Percentiles rank a stretch among this genome's conserved stretches.
Evolutionary conservation across 2,888 invertebrate species (phyloP).

Genomic region (Tineola bisselliella): DNA sequence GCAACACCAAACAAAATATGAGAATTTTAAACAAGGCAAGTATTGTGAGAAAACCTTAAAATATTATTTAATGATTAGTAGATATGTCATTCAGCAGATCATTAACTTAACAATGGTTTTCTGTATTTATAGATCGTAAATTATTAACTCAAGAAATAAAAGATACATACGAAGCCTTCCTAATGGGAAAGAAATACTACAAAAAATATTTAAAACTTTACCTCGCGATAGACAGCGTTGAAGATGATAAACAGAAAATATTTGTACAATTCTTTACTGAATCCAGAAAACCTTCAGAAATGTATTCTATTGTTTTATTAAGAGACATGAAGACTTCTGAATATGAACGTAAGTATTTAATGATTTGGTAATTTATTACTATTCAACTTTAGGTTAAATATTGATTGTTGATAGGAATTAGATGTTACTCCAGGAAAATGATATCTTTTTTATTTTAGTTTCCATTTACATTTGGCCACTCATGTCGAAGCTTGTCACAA

Average conservation of each 20-base stretch:
- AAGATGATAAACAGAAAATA: slow-evolving; percentile 33
- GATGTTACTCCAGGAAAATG: no score
- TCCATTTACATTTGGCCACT: no score
- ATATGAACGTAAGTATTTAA: slow-evolving; percentile 14
- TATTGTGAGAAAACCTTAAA: background rate
- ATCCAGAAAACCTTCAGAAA: slow-evolving; percentile 45
- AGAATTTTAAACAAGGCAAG: slow-evolving; percentile 43
- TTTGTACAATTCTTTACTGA: slow-evolving; percentile 56
- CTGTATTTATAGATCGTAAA: slow-evolving; percentile 42
- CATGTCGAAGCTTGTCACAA: no score
- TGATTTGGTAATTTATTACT: no score
- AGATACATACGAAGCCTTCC: slow-evolving; percentile 56
- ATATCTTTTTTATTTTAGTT: no score
- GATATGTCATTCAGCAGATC: no score
- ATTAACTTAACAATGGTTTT: background rate
- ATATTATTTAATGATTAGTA: no score
- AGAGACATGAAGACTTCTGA: slow-evolving; percentile 29
- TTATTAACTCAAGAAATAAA: slow-evolving; percentile 49
- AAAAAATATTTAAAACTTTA: slow-evolving; percentile 54
- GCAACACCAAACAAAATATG: slow-evolving; percentile 36
- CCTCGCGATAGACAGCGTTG: slow-evolving; percentile 42
- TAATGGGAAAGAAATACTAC: slow-evolving; percentile 56
- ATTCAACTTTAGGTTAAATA: no score
- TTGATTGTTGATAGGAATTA: no score
- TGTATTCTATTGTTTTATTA: slow-evolving; percentile 38